phyloP scores from a whole-genome alignment of 92 coral and sea anemone species.

The Palythoa grandiflora region DNA sequence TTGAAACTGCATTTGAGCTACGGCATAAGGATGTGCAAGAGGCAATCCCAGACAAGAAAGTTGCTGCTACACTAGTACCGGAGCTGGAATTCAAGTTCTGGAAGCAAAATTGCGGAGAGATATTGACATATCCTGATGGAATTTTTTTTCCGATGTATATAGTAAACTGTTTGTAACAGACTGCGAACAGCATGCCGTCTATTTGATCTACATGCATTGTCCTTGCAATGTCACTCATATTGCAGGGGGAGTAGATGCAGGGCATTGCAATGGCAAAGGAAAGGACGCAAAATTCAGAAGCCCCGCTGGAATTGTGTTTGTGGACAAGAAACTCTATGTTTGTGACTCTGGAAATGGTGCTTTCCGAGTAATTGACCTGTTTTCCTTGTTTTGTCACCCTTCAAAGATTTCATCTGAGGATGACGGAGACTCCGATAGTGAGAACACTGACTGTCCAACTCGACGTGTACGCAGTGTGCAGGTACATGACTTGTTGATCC shows the following conservation, averaged over 20 bases:
- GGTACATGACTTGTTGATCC: too few relatives aligned
- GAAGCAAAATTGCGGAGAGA: background rate
- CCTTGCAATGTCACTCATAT: too few relatives aligned
- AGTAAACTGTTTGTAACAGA: slow-evolving; percentile 43
- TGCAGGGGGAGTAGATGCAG: too few relatives aligned
- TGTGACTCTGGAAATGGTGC: slow-evolving; percentile 57
- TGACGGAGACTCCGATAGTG: too few relatives aligned
- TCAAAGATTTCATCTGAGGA: background rate
- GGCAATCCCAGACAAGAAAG: slow-evolving; percentile 11
- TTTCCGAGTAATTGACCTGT: background rate
- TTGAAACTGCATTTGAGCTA: slow-evolving; percentile 50
- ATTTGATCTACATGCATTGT: too few relatives aligned
- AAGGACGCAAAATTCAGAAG: slow-evolving; percentile 33
- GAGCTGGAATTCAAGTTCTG: slow-evolving; percentile 14
- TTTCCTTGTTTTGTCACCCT: background rate
- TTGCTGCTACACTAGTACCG: slow-evolving; percentile 34
- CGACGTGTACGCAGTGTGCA: too few relatives aligned
- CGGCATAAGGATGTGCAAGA: slow-evolving; percentile 30
- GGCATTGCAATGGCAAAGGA: too few relatives aligned
- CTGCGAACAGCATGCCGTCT: too few relatives aligned
- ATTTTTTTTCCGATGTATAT: slow-evolving; percentile 60
- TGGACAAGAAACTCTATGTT: slow-evolving; percentile 45
- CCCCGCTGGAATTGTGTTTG: slow-evolving; percentile 56
- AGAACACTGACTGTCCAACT: too few relatives aligned
- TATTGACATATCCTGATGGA: slow-evolving; percentile 18